Evolutionary conservation across 2,797 vertebrate genomes (phyloP).

Genomic region (Rhodeus uyekii): DNA sequence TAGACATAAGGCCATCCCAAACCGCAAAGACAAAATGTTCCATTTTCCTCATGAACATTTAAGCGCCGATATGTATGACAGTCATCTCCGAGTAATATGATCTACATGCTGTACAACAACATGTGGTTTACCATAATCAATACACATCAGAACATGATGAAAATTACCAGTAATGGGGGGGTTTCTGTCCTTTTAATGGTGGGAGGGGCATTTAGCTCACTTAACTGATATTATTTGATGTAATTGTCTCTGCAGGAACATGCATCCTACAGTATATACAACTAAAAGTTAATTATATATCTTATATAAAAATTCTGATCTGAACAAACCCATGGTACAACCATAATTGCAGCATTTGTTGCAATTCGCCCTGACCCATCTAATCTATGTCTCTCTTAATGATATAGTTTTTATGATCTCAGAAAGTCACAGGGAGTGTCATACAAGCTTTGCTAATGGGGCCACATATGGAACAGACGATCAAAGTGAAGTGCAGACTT

Average conservation of each 20-base stretch:
- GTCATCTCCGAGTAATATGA: not conserved
- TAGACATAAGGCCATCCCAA: constrained; percentile 28
- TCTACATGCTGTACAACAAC: not conserved
- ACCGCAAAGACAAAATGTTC: constrained; percentile 24
- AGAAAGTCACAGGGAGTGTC: not conserved
- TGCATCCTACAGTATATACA: not conserved
- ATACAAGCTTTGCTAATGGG: not conserved
- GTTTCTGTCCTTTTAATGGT: not conserved
- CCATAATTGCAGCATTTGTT: not conserved
- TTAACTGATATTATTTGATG: not conserved
- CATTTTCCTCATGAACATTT: not conserved
- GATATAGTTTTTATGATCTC: constrained; percentile 4
- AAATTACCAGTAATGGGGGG: constrained; percentile 10
- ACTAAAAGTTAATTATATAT: not conserved
- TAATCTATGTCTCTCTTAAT: constrained; percentile 2
- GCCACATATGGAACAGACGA: constrained; percentile 1
- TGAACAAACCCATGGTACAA: not conserved
- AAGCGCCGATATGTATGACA: constrained; percentile 13
- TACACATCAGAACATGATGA: constrained; percentile 13
- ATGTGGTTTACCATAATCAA: constrained; percentile 27
- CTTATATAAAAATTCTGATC: not conserved
- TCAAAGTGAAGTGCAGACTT: constrained; percentile 11
- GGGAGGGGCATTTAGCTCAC: not conserved
- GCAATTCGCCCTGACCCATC: not conserved
- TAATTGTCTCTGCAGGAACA: not conserved